phyloP scores from a whole-genome alignment of 2,113 vertebrate genomes.

The Oreotrochilus melanogaster region DNA sequence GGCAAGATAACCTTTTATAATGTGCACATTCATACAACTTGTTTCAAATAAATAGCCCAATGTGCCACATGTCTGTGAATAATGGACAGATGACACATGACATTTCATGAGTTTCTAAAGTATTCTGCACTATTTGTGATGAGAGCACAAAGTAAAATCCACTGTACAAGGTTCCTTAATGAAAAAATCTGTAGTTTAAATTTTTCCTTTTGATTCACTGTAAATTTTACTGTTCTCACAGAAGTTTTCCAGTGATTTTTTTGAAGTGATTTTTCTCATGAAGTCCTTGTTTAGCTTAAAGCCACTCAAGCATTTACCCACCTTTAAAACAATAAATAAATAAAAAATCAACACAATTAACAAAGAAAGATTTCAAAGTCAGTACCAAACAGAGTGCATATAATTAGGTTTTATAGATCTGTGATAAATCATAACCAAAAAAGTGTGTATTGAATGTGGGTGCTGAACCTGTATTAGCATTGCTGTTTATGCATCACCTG shows the following conservation, averaged over 20 bases:
- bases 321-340: not conserved
- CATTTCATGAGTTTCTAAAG: not conserved
- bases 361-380: not conserved
- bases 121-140: not conserved
- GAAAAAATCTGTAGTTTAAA: not conserved
- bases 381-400: not conserved
- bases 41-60: not conserved
- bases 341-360: fast-evolving
- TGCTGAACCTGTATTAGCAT: not conserved
- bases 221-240: not conserved
- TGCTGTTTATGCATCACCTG: not conserved
- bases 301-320: not conserved
- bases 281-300: not conserved
- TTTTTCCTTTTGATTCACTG: not conserved
- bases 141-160: not conserved
- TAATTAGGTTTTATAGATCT: not conserved
- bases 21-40: not conserved
- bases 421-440: not conserved
- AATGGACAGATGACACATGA: fast-evolving
- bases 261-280: not conserved
- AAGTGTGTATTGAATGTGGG: not conserved
- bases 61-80: fast-evolving
- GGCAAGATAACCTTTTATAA: not conserved
- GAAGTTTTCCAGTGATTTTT: not conserved
- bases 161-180: not conserved